phyloP scores from a whole-genome alignment of 2,888 invertebrate species.

The Apeira syringaria region DNA sequence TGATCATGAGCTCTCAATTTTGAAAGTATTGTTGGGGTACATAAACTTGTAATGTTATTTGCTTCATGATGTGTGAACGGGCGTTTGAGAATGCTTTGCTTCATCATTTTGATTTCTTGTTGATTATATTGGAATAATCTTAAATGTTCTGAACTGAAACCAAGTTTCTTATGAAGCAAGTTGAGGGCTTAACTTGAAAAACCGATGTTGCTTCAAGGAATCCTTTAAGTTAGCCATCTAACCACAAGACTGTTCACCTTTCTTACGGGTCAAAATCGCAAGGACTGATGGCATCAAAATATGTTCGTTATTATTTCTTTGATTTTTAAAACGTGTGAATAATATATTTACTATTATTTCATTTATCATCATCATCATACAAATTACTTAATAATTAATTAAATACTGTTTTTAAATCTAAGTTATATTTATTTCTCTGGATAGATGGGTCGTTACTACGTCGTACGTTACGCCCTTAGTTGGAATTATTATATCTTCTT shows the following conservation, averaged over 20 bases:
- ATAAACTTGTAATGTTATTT: conserved; percentile 55
- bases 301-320: not conserved
- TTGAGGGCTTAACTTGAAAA: not conserved
- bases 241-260: conserved; percentile 14
- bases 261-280: conserved; percentile 14
- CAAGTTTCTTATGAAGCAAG: not conserved
- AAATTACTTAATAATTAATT: no score
- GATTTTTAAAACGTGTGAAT: no score
- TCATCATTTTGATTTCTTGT: conserved; percentile 17
- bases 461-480: no score
- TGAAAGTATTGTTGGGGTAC: conserved; percentile 40
- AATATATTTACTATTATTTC: no score
- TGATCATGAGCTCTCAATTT: conserved; percentile 45
- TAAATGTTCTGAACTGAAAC: not conserved
- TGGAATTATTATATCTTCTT: no score
- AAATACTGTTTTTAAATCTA: no score
- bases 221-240: conserved; percentile 11
- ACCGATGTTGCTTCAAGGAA: not conserved
- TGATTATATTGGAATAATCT: conserved; percentile 1
- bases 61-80: conserved; percentile 44
- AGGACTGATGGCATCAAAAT: not conserved
- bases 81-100: conserved; percentile 16
- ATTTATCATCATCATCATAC: no score
- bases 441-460: no score
- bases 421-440: no score